Conservation (phyloP, 2,888 invertebrate genomes). For the Melikaiella ostensackeni region DNA sequence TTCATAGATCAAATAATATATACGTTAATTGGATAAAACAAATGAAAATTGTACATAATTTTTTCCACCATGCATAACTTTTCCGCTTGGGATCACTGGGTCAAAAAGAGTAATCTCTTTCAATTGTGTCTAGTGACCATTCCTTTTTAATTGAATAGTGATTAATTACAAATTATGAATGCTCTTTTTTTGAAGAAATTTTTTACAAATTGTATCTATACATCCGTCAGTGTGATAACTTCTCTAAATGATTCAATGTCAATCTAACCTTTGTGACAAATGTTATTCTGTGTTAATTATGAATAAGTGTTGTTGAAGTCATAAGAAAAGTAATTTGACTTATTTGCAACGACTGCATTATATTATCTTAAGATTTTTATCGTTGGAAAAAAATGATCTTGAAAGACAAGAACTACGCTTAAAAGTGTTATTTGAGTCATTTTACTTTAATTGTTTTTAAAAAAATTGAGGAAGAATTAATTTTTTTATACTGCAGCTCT, state of each 20-base stretch:
- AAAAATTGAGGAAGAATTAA: not conserved
- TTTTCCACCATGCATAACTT: no score
- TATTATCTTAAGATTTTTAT: not conserved
- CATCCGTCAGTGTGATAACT: not conserved
- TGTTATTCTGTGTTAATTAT: constrained; percentile 18
- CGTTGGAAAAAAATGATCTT: not conserved
- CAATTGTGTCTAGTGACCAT: not conserved
- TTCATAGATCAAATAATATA: no score
- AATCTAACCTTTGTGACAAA: not conserved
- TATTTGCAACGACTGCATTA: not conserved
- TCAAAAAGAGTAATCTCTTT: not conserved
- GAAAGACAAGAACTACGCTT: not conserved
- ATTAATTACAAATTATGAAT: not conserved
- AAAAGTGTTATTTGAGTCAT: not conserved
- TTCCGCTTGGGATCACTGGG: no score
- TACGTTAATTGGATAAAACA: no score
- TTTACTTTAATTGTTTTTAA: not conserved
- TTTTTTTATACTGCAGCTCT: not conserved
- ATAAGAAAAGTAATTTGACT: constrained; percentile 16
- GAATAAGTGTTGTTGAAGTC: not conserved
- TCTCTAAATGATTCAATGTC: not conserved
- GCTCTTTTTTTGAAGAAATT: not conserved
- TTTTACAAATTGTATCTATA: not conserved
- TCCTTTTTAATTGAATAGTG: not conserved
- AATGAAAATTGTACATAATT: no score